A percentile compares a stretch with the other conserved stretches of the same genome.
phyloP scores from a whole-genome alignment of 2,113 vertebrate species.

The Sylvia atricapilla region DNA sequence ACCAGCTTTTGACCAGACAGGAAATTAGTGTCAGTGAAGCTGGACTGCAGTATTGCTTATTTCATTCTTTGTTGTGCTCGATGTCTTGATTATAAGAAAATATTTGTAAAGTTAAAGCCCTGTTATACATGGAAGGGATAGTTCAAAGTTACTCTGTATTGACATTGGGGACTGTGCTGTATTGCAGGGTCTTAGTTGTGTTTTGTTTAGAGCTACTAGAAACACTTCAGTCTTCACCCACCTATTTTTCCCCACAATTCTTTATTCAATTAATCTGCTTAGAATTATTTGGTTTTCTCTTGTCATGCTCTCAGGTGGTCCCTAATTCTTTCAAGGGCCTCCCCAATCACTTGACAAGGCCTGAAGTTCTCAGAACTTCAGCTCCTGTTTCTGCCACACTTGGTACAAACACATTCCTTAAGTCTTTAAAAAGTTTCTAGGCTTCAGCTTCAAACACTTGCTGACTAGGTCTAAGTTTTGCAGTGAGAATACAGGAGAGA shows the following conservation, averaged over 20 bases:
- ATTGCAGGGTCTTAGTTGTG: not conserved
- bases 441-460: not conserved
- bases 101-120: not conserved
- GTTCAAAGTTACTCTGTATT: not conserved
- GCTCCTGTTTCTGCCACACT: not conserved
- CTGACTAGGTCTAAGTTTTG: not conserved
- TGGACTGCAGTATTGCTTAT: not conserved
- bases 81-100: constrained; percentile 11
- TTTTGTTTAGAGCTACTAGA: not conserved
- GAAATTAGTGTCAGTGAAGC: not conserved
- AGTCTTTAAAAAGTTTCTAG: not conserved
- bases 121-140: not conserved
- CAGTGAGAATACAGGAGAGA: not conserved
- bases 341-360: not conserved
- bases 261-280: not conserved
- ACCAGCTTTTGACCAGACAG: not conserved
- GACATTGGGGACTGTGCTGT: not conserved
- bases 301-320: not conserved
- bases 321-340: not conserved
- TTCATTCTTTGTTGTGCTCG: not conserved
- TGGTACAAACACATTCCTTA: not conserved
- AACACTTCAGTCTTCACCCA: not conserved
- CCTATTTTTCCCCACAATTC: not conserved
- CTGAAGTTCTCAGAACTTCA: not conserved
- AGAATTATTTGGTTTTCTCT: not conserved